Base-by-base conservation (phyloP, 2,888 invertebrate species). In the Drosophila bunnanda region DNA sequence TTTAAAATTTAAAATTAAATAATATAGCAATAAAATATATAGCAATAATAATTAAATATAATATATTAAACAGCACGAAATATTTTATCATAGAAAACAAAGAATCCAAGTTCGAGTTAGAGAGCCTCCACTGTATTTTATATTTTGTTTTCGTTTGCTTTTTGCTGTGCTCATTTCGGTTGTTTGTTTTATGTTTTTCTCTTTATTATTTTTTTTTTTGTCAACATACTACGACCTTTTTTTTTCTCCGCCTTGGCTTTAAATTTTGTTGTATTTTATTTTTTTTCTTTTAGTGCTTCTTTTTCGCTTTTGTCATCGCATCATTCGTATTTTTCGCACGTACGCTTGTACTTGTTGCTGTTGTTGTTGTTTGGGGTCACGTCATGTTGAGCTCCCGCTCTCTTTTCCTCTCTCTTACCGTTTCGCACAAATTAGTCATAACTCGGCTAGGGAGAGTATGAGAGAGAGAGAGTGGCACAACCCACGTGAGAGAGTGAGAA, bases 291-390 rank as follows among this genome's bases (percentile, higher is more conserved):
- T 30, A 55, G 48, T 48, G 50, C 55, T 56, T 46, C 76, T 71
- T 70, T 84, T 76, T 85, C 56, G 68, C 76, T 56, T 65, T 75
- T 58, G 72, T 67, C 72, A 73, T 73, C 73, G 67, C 75, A 59
- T 78, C 58, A n/a, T 68, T 73, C 58, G 74, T 73, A 57, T 65
- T 50, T 58, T 87, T 87, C 81, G 84, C 87, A 84, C 84, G 84
- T 84, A 82, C 84, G 82, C 77, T 87, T 74, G 68, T 68, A 83
- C 83, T 83, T 83, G 88, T 87, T 83, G 83, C 83, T 84, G 82
- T 82, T 82, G 87, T 83, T 83, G 82, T 87, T 82, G 82, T 81
- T 84, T 84, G 85, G 75, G 87, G 87, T 83, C 84, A 84, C 79
- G 88, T 87, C 82, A 84, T 79, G 66, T 73, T 70, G 28, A 44